These are phyloP conservation scores for Pseudoatta argentina DNA, from an alignment of 1,140 invertebrate species.

Conservation along the genomic window DNA sequence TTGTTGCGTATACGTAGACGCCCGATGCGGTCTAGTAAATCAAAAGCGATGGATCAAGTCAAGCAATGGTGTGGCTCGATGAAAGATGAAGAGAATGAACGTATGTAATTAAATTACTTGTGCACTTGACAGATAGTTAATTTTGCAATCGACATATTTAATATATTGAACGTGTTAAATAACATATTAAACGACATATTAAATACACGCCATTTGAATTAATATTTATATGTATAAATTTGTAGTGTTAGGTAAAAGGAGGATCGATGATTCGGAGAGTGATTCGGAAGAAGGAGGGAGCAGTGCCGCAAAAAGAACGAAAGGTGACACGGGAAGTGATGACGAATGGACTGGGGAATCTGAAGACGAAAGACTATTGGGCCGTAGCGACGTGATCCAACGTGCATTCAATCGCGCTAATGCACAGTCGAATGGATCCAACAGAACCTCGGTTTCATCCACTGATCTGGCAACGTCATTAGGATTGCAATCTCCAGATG, in stretches of 20 bases:
- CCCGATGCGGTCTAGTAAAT: constrained; percentile 92
- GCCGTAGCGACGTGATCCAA: constrained; percentile 84
- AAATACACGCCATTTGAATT: background rate
- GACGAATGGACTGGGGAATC: constrained; percentile 85
- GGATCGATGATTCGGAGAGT: constrained; percentile 83
- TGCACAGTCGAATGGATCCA: constrained; percentile 83
- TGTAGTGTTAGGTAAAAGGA: constrained; percentile 82
- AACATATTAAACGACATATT: too few species aligned
- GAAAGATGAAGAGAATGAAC: constrained; percentile 87
- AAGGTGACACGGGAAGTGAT: constrained; percentile 85
- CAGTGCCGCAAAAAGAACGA: constrained; percentile 85
- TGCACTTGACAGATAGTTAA: background rate
- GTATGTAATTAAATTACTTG: constrained; percentile 71
- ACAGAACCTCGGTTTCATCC: constrained; percentile 76
- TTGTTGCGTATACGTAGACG: constrained; percentile 84
- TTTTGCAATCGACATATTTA: background rate
- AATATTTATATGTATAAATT: background rate
- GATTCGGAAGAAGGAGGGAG: constrained; percentile 86
- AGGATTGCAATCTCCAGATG: constrained; percentile 75
- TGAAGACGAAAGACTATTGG: constrained; percentile 82
- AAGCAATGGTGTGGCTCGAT: constrained; percentile 92
- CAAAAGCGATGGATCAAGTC: constrained; percentile 93
- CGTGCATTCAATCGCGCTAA: constrained; percentile 84
- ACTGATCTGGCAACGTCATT: constrained; percentile 79
- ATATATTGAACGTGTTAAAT: background rate